Conservation (phyloP, 2,888 invertebrate genomes). For the Morpho deidamia region DNA sequence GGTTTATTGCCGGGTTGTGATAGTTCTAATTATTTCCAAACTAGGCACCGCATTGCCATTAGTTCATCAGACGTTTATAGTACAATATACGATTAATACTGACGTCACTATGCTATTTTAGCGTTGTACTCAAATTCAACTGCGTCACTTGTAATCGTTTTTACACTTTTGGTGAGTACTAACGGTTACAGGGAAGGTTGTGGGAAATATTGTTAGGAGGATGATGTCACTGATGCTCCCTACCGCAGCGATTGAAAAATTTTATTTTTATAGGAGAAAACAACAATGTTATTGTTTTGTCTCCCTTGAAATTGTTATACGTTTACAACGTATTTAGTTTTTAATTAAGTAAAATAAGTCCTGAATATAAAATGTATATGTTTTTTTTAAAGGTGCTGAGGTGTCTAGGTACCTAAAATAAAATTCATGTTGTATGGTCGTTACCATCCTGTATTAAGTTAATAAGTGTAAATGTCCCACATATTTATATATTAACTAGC, state of each 20-base stretch:
- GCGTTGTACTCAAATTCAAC: slow-evolving; percentile 22
- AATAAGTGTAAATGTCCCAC: too few species aligned
- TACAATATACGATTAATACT: slow-evolving; percentile 32
- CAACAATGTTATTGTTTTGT: too few species aligned
- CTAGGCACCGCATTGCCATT: slow-evolving; percentile 2
- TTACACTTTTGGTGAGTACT: slow-evolving; percentile 5
- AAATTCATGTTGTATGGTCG: too few species aligned
- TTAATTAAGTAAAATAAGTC: too few species aligned
- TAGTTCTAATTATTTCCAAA: slow-evolving; percentile 12
- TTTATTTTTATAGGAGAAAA: too few species aligned
- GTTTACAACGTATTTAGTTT: too few species aligned
- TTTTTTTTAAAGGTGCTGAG: too few species aligned
- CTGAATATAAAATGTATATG: too few species aligned
- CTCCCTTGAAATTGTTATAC: too few species aligned
- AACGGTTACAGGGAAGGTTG: slow-evolving; percentile 14
- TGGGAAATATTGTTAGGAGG: not conserved
- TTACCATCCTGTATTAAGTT: too few species aligned
- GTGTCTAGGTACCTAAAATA: too few species aligned
- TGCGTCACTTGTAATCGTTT: slow-evolving; percentile 19
- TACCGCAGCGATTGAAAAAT: slow-evolving; percentile 1
- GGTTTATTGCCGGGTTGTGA: slow-evolving; percentile 33
- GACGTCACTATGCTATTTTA: slow-evolving; percentile 32
- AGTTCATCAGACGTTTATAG: slow-evolving; percentile 16
- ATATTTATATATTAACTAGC: too few species aligned
- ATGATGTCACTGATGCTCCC: not conserved